phyloP scores from a whole-genome alignment of 2,797 vertebrate species.

The Micrastur ruficollis region DNA sequence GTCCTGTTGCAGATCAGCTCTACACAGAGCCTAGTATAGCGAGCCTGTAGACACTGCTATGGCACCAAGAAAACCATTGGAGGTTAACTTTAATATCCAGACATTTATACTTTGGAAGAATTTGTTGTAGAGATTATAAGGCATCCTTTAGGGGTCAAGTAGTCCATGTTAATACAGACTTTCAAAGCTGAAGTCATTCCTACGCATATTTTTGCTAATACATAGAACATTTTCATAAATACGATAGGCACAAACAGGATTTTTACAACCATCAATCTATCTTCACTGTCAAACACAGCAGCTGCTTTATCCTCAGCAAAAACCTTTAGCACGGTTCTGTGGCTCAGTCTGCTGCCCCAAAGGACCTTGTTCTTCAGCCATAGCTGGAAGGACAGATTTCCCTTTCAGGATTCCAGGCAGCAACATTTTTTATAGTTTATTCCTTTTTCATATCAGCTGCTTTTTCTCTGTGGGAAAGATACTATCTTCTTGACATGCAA shows the following conservation, averaged over 20 bases:
- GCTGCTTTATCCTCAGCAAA: not conserved
- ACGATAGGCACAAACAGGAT: constrained; percentile 25
- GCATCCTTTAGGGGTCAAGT: constrained; percentile 19
- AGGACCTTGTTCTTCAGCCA: not conserved
- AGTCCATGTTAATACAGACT: not conserved
- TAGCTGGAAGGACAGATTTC: not conserved
- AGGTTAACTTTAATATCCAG: not conserved
- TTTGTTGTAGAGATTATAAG: constrained; percentile 13
- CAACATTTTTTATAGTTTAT: not conserved
- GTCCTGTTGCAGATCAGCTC: not conserved
- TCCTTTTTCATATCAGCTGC: not conserved
- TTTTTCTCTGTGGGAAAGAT: constrained; percentile 4
- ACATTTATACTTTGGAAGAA: not conserved
- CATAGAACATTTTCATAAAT: constrained; percentile 12
- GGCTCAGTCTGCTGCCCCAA: not conserved
- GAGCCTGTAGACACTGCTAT: not conserved
- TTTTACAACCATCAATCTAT: constrained; percentile 16
- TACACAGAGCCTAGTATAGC: not conserved
- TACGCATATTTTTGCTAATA: constrained; percentile 3
- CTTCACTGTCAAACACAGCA: constrained; percentile 23
- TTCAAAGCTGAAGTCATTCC: constrained; percentile 2
- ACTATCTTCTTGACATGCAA: not conserved
- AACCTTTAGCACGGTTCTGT: not conserved
- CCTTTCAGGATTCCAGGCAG: constrained; percentile 1
- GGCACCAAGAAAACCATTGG: not conserved